phyloP scores from a whole-genome alignment of 1,140 invertebrate genomes.

The Adelges cooleyi region DNA sequence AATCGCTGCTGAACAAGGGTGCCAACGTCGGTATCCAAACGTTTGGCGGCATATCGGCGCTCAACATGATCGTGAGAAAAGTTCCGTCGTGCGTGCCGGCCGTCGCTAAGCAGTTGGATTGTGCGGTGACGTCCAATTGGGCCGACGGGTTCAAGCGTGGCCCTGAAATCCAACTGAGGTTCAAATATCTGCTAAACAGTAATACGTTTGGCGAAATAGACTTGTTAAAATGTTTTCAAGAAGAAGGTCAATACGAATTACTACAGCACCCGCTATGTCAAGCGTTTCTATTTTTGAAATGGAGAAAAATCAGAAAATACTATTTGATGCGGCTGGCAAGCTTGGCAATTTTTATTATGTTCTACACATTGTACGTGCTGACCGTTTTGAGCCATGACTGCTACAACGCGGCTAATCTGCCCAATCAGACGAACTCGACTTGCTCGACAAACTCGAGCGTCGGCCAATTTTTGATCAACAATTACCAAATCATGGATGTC shows the following conservation, averaged over 20 bases:
- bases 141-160: conserved; percentile 63
- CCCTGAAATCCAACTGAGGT: conserved; percentile 65
- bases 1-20: conserved; percentile 66
- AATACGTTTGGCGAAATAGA: conserved; percentile 65
- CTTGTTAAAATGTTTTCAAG: conserved; percentile 68
- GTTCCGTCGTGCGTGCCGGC: conserved; percentile 66
- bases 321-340: conserved; percentile 66
- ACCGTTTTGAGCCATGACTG: conserved; percentile 63
- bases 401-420: conserved; percentile 53
- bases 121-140: conserved; percentile 62
- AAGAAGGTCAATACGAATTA: conserved; percentile 71
- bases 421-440: conserved; percentile 30
- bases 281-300: conserved; percentile 71
- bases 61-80: conserved; percentile 69
- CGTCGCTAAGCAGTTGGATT: conserved; percentile 61
- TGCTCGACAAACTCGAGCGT: conserved; percentile 37
- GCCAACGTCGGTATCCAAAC: conserved; percentile 73
- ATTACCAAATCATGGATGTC: background rate
- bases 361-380: conserved; percentile 62
- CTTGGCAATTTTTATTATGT: conserved; percentile 64
- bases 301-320: conserved; percentile 79
- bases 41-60: conserved; percentile 65
- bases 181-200: conserved; percentile 62
- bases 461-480: background rate
- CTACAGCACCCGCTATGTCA: conserved; percentile 69